Base-by-base conservation (phyloP, 2,113 vertebrate species). In the Gasterosteus aculeatus region DNA sequence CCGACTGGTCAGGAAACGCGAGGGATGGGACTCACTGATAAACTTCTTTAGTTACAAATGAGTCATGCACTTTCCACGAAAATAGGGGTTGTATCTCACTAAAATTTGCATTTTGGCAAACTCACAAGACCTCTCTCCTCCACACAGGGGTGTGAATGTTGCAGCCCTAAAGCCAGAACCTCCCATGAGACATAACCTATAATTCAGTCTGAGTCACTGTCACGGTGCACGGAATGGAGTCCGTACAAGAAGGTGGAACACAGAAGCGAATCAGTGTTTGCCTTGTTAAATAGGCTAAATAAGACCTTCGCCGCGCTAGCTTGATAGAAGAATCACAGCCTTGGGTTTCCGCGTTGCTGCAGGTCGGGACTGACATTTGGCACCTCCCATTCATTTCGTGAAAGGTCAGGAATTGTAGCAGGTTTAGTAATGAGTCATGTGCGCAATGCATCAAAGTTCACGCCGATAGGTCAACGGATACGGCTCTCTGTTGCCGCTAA, bases 381-480 rank as follows among this genome's bases (percentile, higher is more conserved):
- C 83, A 67, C 72, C 69, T 84, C 84, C 75, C 82, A 90, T 89
- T 85, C 78, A 87, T 92, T 84, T 80, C 74, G 53, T 38, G 14
- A 92, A 93, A 93, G 91, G 92, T 93, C 88, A 90, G n/a, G 72
- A 69, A 78, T 76, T 72, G 70, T 69, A 82, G 78, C 72, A 49
- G 84, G 72, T 84, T 87, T 67, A 65, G 47, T 85, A 89, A 92
- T 82, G 87, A 89, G 79, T 91, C 85, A 64, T 65, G 78, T 70
- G 69, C 47, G 42, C 68, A 61, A 85, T 29, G 69, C 78, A 89
- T 90, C 86, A 90, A 82, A 89, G 87, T 89, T 89, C 87, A 79
- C 88, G 85, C 81, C 81, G 53, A 81, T 81, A 84, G 89, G 90
- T 92, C 91, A 93, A 75, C 73, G 70, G 69, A 60, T 59, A 72